Percentiles rank a stretch among this genome's conserved stretches.
Evolutionary conservation across 37 sponge, comb jelly and placozoan genomes (phyloP).

Genomic region (Corticium candelabrum): DNA sequence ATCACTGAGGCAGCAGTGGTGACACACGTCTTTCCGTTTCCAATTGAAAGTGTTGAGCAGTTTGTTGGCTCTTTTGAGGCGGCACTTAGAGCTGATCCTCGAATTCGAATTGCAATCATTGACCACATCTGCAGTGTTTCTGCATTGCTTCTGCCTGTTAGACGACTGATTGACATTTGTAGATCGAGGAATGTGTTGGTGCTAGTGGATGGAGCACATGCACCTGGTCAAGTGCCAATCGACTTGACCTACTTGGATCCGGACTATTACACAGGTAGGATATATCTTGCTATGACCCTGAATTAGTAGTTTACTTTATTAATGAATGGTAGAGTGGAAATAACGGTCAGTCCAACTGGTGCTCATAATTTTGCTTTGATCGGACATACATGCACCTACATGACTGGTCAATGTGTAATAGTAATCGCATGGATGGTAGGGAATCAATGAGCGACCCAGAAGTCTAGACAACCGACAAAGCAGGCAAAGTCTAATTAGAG

Average conservation of each 20-base stretch:
- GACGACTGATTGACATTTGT: conserved; percentile 32
- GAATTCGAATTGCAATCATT: conserved; percentile 28
- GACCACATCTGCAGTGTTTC: conserved; percentile 49
- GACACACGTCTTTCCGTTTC: conserved; percentile 8
- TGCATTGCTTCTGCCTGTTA: conserved; percentile 44
- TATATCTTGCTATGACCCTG: neutral
- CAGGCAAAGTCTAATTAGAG: no score
- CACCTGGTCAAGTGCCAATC: conserved; percentile 56
- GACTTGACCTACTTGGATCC: conserved; percentile 40
- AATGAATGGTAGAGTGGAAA: neutral
- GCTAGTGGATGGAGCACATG: conserved; percentile 89
- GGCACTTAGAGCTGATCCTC: conserved; percentile 7
- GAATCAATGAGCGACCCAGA: no score
- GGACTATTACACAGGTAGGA: conserved; percentile 45
- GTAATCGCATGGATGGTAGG: no score
- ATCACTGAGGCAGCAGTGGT: conserved; percentile 15
- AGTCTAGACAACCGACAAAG: no score
- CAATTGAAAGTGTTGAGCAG: conserved; percentile 10
- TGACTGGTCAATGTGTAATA: no score
- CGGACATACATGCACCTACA: no score
- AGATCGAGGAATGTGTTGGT: conserved; percentile 46
- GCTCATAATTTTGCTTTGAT: no score
- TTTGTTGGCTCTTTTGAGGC: conserved; percentile 22
- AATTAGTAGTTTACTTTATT: neutral
- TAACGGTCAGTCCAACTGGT: no score